Conservation (phyloP, 1,140 invertebrate species). For the Conus ventricosus region DNA sequence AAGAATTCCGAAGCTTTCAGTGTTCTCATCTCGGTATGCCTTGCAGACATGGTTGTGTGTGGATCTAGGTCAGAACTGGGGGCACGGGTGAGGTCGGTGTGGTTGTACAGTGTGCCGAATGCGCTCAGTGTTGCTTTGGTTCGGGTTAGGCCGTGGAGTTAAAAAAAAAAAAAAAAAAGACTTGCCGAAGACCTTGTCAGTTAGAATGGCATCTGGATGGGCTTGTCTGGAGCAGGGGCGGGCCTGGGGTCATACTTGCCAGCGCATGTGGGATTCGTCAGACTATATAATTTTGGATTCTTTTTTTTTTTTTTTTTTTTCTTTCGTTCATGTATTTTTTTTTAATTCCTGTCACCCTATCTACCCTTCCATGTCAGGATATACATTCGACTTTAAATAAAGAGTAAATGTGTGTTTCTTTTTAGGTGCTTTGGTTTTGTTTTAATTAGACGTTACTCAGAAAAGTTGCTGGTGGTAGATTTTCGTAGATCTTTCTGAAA, state of each 20-base stretch:
- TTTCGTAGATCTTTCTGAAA: too few relatives aligned
- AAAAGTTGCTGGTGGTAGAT: too few relatives aligned
- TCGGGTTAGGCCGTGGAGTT: neutral
- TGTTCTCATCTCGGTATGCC: neutral
- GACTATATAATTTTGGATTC: too few relatives aligned
- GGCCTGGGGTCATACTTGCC: neutral
- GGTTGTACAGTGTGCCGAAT: neutral
- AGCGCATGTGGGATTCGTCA: neutral
- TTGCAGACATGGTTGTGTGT: neutral
- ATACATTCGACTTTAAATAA: too few relatives aligned
- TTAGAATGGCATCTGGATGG: conserved; percentile 25
- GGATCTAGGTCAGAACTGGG: neutral
- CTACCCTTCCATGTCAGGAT: too few relatives aligned
- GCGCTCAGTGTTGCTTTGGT: conserved; percentile 13
- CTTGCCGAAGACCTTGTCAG: neutral
- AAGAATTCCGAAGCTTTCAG: neutral
- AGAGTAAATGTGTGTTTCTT: too few relatives aligned
- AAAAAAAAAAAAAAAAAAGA: neutral
- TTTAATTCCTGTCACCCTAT: too few relatives aligned
- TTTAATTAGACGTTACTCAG: too few relatives aligned
- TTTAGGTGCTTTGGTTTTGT: too few relatives aligned
- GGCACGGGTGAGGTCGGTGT: neutral
- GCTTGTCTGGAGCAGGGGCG: conserved; percentile 13
- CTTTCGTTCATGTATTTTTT: neutral
- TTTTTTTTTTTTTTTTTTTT: neutral